Percentiles rank a stretch among this genome's conserved stretches.
Evolutionary conservation across 1,140 invertebrate species (phyloP).

Genomic region (Tetranychus cinnabarinus): DNA sequence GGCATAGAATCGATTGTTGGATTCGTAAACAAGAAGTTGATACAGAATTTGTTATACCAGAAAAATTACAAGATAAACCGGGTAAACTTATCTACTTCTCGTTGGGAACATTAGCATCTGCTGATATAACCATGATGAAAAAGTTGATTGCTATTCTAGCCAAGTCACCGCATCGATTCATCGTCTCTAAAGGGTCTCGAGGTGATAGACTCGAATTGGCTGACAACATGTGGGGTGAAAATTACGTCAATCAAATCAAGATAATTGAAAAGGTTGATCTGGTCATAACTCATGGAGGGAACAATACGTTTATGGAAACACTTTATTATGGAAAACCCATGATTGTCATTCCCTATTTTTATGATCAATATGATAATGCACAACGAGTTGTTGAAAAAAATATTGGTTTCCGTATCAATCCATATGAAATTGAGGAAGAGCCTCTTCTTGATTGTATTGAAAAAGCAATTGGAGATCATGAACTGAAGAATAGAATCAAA

Average conservation of each 20-base stretch:
- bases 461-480: not conserved
- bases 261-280: not conserved
- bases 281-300: slow-evolving; percentile 1
- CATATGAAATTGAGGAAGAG: slow-evolving; percentile 3
- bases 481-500: not conserved
- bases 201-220: not conserved
- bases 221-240: slow-evolving; percentile 4
- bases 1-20: no score
- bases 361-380: not conserved
- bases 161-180: not conserved
- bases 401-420: slow-evolving; percentile 2
- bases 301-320: not conserved
- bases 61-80: not conserved
- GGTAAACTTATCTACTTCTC: not conserved
- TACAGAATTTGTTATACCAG: not conserved
- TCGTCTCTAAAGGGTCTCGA: not conserved
- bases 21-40: no score
- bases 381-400: not conserved
- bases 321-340: slow-evolving; percentile 5
- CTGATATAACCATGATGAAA: no score
- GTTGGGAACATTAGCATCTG: not conserved
- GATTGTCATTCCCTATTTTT: slow-evolving; percentile 8
- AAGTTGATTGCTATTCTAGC: no score
- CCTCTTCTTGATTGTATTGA: slow-evolving; percentile 4
- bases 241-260: not conserved